Evolutionary conservation across 2,797 vertebrate species (phyloP).

Genomic region (Poeciliopsis gracilis): DNA sequence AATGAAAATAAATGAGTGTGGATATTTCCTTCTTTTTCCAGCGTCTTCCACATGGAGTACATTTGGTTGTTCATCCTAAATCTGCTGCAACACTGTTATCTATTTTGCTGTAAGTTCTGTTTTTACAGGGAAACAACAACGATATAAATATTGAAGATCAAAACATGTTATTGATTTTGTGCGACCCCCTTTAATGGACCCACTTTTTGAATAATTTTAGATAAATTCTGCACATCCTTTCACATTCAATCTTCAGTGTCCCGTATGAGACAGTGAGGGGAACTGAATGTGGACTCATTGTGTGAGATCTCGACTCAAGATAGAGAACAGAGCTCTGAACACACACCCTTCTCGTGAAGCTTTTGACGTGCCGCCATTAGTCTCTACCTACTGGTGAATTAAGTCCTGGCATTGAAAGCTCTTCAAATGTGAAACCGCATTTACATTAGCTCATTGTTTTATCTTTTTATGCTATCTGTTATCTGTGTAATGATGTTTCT

Average conservation of each 20-base stretch:
- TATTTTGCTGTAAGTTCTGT: background rate
- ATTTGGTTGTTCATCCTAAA: background rate
- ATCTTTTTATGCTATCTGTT: background rate
- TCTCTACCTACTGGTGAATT: background rate
- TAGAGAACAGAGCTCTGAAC: too few relatives aligned
- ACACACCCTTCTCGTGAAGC: background rate
- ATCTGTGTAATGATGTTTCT: background rate
- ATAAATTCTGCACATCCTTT: background rate
- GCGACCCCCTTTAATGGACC: background rate
- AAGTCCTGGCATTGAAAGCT: background rate
- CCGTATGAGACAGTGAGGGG: background rate
- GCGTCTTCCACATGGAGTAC: background rate
- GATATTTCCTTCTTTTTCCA: background rate
- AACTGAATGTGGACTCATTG: background rate
- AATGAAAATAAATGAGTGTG: background rate
- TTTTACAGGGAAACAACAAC: background rate
- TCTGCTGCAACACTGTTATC: background rate
- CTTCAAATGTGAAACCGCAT: background rate
- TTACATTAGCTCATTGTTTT: background rate
- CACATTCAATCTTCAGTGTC: background rate
- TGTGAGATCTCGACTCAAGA: background rate
- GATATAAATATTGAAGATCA: background rate
- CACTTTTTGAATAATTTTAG: background rate
- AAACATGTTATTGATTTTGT: background rate
- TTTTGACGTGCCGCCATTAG: background rate